Evolutionary conservation across 2,888 invertebrate genomes (phyloP).

Genomic region (Tetragnatha montana): DNA sequence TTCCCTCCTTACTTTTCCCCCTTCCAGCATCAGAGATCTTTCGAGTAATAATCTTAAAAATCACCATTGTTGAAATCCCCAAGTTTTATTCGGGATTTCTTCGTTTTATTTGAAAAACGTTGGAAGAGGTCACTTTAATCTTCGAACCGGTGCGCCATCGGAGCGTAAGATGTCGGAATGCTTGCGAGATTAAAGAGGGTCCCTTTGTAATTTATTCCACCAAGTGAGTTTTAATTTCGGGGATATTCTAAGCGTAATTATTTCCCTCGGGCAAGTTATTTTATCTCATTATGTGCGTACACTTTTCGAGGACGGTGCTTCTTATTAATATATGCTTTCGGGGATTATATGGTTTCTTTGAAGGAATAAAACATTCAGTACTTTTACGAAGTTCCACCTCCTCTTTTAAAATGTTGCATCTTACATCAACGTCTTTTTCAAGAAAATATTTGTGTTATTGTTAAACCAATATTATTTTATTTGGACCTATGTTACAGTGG

Average conservation of each 20-base stretch:
- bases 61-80: not conserved
- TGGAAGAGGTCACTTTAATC: not conserved
- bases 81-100: not conserved
- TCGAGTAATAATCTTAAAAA: constrained; percentile 12
- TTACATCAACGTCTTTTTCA: too few relatives aligned
- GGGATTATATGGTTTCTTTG: not conserved
- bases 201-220: not conserved
- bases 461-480: too few relatives aligned
- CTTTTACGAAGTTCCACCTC: too few relatives aligned
- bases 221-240: constrained; percentile 43
- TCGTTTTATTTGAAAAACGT: not conserved
- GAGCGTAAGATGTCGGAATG: not conserved
- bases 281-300: not conserved
- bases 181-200: not conserved
- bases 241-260: constrained; percentile 16
- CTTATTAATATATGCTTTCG: not conserved
- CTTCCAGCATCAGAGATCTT: not conserved
- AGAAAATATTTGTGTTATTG: too few relatives aligned
- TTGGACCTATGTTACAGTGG: too few relatives aligned
- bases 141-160: not conserved
- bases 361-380: not conserved
- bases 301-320: not conserved
- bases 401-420: too few relatives aligned
- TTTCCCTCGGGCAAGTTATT: constrained; percentile 3
- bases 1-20: not conserved